Base-by-base conservation (phyloP, 2,797 vertebrate species). In the Phrynocephalus guinanensis region DNA sequence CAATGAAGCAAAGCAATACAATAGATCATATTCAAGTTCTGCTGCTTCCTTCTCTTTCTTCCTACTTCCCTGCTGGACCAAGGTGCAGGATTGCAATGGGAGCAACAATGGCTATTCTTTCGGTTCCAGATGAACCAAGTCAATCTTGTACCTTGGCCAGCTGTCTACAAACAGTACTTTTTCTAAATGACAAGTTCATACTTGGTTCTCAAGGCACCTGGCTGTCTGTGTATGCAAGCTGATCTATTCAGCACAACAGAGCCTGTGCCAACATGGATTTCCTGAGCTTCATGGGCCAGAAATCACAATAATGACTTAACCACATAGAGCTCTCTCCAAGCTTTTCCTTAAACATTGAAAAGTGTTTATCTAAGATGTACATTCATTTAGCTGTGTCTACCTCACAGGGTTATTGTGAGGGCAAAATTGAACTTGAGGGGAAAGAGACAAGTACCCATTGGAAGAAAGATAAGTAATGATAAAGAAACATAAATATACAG, bases 1-100 rank as follows among this genome's bases (percentile, higher is more conserved):
- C 5, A 8, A 52, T 13, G 9, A 56, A 13, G 10, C 13, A 56
- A 56, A 56, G 52, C 6, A 56, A 56, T 56, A 56, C 52, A 56
- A 56, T 8, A 11, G 68, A 48, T 91, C 90, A 94, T 91, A 86
- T 88, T 93, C 93, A 88, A 91, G 82, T 68, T 79, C 48, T 24
- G 20, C 30, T n/a, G 72, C 52, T 82, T 82, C 3, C 52, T 82
- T 82, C 3, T 60, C 6, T 80, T 81, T 30, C 44, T 44, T 71
- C 79, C 22, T 48, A 85, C 18, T 44, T 72, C 78, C 80, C 24
- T 76, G 83, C 70, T 80, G 48, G 60, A n/a, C n/a, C 28, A 73
- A 75, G 33, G 68, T 48, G 13, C 48, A 84, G 84, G 67, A 80
- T 28, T 67, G 52, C 67, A 84, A 84, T 28, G 71, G 77, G 85